Evolutionary conservation across 1,140 invertebrate genomes (phyloP).

Genomic region (Micrasema minimum): DNA sequence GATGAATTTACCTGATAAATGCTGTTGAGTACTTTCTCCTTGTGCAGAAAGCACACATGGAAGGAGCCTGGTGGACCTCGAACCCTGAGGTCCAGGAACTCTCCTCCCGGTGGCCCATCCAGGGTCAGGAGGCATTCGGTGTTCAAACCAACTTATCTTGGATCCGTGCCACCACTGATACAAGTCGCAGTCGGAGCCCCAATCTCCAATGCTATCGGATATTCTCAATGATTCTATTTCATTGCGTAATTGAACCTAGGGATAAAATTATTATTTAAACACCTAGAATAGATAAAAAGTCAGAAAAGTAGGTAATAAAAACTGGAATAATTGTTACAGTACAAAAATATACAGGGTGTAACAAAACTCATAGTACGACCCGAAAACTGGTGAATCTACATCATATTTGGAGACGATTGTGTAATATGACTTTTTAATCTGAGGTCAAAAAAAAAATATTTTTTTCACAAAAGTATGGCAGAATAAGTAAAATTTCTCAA

Average conservation of each 20-base stretch:
- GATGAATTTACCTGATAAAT: constrained; percentile 70
- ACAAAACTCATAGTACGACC: too few relatives aligned
- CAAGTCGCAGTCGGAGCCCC: constrained; percentile 71
- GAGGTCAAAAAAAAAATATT: too few relatives aligned
- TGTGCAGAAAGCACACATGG: constrained; percentile 76
- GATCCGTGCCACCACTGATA: constrained; percentile 85
- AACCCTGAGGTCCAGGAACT: constrained; percentile 79
- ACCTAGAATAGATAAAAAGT: too few relatives aligned
- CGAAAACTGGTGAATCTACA: too few relatives aligned
- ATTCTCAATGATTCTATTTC: constrained; percentile 64
- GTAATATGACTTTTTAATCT: too few relatives aligned
- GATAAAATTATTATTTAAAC: constrained; percentile 9
- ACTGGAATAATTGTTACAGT: too few relatives aligned
- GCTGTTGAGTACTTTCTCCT: constrained; percentile 79
- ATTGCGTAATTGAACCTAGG: constrained; percentile 73
- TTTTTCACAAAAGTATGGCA: too few relatives aligned
- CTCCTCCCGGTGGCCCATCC: constrained; percentile 56
- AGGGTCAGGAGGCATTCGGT: constrained; percentile 80
- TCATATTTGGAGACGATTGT: too few relatives aligned
- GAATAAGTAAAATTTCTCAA: too few relatives aligned
- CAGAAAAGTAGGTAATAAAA: too few relatives aligned
- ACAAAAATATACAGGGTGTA: too few relatives aligned
- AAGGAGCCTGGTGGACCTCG: constrained; percentile 73
- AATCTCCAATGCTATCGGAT: constrained; percentile 65
- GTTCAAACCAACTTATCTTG: constrained; percentile 78